Percentiles rank a stretch among this genome's conserved stretches.
phyloP scores from a whole-genome alignment of 2,113 vertebrate genomes.

The Pontoporia blainvillei region DNA sequence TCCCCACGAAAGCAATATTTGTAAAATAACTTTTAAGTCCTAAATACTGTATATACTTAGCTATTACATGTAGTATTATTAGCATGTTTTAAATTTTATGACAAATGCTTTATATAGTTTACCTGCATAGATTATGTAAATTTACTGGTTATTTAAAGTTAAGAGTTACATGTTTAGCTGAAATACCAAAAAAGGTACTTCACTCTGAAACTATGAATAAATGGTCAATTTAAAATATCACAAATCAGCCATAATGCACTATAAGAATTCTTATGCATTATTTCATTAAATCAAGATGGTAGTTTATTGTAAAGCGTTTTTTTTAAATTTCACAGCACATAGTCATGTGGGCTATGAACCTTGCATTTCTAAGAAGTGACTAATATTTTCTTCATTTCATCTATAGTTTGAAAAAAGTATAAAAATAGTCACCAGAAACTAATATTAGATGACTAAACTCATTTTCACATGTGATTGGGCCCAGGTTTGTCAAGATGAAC shows the following conservation, averaged over 20 bases:
- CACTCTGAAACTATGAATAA: neutral
- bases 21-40: constrained; percentile 13
- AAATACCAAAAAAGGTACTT: constrained; percentile 28
- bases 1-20: constrained; percentile 41
- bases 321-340: constrained; percentile 12
- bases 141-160: constrained; percentile 26
- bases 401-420: neutral
- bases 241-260: neutral
- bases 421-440: neutral
- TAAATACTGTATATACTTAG: constrained; percentile 13
- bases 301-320: neutral
- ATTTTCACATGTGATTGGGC: constrained; percentile 10
- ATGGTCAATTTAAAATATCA: constrained; percentile 33
- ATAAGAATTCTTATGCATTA: constrained; percentile 40
- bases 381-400: constrained; percentile 12
- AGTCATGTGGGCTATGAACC: neutral
- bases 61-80: neutral
- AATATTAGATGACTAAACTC: constrained; percentile 3
- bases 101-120: constrained; percentile 41
- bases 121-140: neutral
- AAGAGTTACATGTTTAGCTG: neutral
- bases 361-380: constrained; percentile 32
- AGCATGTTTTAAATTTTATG: constrained; percentile 32
- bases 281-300: constrained; percentile 31
- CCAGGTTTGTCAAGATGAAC: constrained; percentile 38